Conservation (phyloP, 2,888 invertebrate genomes). For the Eucera pruinosa region DNA sequence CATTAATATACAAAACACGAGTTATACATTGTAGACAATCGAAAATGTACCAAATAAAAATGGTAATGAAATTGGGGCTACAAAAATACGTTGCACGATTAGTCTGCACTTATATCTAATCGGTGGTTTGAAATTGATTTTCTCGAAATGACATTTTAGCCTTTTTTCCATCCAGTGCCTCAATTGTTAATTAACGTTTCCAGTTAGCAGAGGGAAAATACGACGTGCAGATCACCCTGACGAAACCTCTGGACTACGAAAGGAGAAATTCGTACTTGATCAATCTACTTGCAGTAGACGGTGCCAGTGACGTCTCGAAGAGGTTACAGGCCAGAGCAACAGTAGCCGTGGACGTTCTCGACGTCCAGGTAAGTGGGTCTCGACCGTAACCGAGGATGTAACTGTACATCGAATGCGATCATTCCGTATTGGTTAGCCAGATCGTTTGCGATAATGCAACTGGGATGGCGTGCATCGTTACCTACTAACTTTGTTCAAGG, state of each 20-base stretch:
- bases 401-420: conserved; percentile 42
- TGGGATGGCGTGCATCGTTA: conserved; percentile 28
- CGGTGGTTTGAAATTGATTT: neutral
- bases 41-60: too few species aligned
- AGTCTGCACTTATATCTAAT: too few species aligned
- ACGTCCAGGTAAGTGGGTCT: conserved; percentile 87
- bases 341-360: conserved; percentile 90
- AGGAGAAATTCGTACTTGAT: conserved; percentile 90
- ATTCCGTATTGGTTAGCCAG: conserved; percentile 43
- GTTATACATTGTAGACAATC: too few species aligned
- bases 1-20: too few species aligned
- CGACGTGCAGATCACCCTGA: conserved; percentile 88
- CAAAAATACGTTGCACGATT: too few species aligned
- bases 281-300: conserved; percentile 88
- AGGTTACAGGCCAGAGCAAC: conserved; percentile 89
- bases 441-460: conserved; percentile 34
- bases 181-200: too few species aligned
- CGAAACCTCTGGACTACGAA: conserved; percentile 91
- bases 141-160: accelerated
- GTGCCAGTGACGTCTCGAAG: conserved; percentile 85
- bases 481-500: conserved; percentile 50
- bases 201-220: conserved; percentile 89
- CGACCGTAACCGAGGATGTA: conserved; percentile 45
- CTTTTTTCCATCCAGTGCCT: too few species aligned
- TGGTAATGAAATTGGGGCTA: too few species aligned